phyloP scores from a whole-genome alignment of 2,113 vertebrate genomes.

The Trinectes maculatus region DNA sequence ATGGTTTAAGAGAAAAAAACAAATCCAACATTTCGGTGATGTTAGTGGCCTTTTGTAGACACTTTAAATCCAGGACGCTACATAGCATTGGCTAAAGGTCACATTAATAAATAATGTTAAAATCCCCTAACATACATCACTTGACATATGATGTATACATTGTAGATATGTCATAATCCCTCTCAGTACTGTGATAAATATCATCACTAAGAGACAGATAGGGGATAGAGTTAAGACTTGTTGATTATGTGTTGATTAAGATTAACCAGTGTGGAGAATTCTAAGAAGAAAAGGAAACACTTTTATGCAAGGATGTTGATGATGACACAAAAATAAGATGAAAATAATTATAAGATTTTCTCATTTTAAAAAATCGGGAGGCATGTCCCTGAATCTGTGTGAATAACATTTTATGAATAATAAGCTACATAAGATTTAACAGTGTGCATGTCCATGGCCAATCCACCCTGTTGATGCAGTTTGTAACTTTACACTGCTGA shows the following conservation, averaged over 20 bases:
- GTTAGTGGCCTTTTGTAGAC: not conserved
- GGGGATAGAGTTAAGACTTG: constrained; percentile 27
- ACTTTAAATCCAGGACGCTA: not conserved
- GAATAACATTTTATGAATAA: too few relatives aligned
- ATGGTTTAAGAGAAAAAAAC: not conserved
- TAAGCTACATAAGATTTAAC: too few relatives aligned
- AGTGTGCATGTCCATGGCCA: constrained; percentile 23
- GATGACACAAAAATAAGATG: too few relatives aligned
- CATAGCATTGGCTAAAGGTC: not conserved
- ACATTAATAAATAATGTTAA: constrained; percentile 22
- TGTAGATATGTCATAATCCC: constrained; percentile 41
- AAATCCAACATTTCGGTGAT: constrained; percentile 1
- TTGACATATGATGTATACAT: constrained; percentile 38
- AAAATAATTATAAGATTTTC: too few relatives aligned
- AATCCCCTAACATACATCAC: constrained; percentile 42
- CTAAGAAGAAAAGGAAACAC: not conserved
- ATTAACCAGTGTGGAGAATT: constrained; percentile 22
- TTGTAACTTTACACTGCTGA: constrained; percentile 17
- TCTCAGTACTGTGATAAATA: constrained; percentile 49
- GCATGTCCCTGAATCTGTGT: too few relatives aligned
- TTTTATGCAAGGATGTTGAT: not conserved
- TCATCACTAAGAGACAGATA: constrained; percentile 22
- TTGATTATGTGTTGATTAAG: constrained; percentile 28
- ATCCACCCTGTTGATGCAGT: constrained; percentile 38
- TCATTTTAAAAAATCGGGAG: too few relatives aligned